Evolutionary conservation across 2,888 invertebrate genomes (phyloP).

Genomic region (Chymomyza fuscimana): DNA sequence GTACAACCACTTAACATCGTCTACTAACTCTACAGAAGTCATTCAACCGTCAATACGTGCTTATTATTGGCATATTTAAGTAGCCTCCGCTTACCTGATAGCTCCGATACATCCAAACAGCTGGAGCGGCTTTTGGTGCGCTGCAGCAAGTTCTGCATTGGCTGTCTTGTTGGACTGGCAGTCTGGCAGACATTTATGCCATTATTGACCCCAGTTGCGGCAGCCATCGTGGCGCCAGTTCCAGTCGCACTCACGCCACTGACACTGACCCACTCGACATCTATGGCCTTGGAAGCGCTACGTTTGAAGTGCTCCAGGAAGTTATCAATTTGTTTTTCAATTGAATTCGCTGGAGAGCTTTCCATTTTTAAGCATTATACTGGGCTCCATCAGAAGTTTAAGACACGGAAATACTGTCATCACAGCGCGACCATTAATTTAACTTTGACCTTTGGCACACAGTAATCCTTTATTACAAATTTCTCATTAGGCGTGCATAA

Average conservation of each 20-base stretch:
- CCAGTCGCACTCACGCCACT: constrained; percentile 27
- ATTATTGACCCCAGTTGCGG: constrained; percentile 33
- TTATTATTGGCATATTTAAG: not conserved
- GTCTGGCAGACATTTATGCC: not conserved
- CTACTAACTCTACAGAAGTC: constrained; percentile 3
- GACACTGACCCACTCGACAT: constrained; percentile 76
- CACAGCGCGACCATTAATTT: not conserved
- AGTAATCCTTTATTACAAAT: not conserved
- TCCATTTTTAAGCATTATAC: constrained; percentile 63
- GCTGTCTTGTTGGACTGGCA: constrained; percentile 31
- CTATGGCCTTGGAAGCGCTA: constrained; percentile 89
- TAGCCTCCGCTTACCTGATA: constrained; percentile 59
- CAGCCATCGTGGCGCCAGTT: constrained; percentile 23
- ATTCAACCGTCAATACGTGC: constrained; percentile 10
- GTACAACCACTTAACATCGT: not conserved
- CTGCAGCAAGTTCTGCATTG: constrained; percentile 51
- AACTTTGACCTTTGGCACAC: constrained; percentile 5
- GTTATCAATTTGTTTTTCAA: constrained; percentile 91
- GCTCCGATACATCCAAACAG: constrained; percentile 74
- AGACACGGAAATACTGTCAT: not conserved
- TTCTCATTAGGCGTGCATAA: not conserved
- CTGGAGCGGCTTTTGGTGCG: constrained; percentile 75
- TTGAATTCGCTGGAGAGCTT: constrained; percentile 83
- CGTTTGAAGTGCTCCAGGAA: constrained; percentile 90
- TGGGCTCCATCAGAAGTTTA: not conserved